Evolutionary conservation across 2,113 vertebrate genomes (phyloP), one percentile per base, ranked within the genome.

Genomic region (Diglossa brunneiventris): DNA sequence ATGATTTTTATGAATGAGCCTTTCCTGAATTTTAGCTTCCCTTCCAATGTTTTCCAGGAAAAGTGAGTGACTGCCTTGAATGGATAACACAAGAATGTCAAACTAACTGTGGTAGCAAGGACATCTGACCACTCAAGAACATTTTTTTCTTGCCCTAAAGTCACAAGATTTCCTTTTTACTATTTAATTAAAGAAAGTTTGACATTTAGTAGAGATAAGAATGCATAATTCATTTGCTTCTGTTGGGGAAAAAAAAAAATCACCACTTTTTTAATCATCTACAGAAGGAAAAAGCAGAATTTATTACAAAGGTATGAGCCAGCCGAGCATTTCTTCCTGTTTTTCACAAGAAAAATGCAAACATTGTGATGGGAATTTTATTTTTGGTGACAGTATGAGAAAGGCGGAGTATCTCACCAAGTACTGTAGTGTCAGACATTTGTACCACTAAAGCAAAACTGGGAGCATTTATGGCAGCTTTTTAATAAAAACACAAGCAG

Each of bases 11-110:
- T 67, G 74, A 64, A 50, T 19, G 15, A 91, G 67, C 17, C 35
- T 70, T 95, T 96, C 95, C 95, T 90, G 91, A 87, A 66, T 83
- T 88, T 82, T 59, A 92, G 50, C 67, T 94, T 97, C 91, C 82
- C 24, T 80, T 96, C 26, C 63, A 87, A 63, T 0, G 0, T 87
- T 72, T 35, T 87, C 77, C 95, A 96, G 94, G 95, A 97, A 95
- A 95, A 91, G 28, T 39, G 42, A 80, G 41, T 31, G n/a, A 91
- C 47, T 95, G 91, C 27, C 73, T 87, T 75, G n/a, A 95, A 94
- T 15, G 89, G 92, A 91, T 94, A 97, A 87, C 62, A 81, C 28
- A 87, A 69, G 46, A 92, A 95, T 7, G 55, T 83, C 70, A 85
- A 87, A 89, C 39, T 72, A 52, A 83, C 23, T 20, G 64, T 56